Conservation (phyloP, 2,888 invertebrate species). For the Esperia sulphurella region DNA sequence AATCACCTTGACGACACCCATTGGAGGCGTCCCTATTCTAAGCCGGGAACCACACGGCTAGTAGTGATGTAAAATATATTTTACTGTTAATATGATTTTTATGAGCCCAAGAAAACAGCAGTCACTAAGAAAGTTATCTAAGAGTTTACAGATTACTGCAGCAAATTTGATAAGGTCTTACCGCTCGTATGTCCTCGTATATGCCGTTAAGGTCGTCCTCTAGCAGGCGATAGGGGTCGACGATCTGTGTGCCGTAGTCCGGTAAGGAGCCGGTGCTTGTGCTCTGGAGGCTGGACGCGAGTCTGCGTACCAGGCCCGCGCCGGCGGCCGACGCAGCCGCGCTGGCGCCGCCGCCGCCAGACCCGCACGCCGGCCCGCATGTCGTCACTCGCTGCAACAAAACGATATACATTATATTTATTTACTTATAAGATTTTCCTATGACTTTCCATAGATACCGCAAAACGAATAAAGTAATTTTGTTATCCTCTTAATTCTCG, state of each 20-base stretch:
- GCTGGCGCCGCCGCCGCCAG: constrained; percentile 37
- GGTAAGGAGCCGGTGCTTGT: constrained; percentile 90
- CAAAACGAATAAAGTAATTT: too few species aligned
- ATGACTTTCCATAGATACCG: too few species aligned
- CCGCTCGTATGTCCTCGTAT: constrained; percentile 91
- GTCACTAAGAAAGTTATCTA: too few species aligned
- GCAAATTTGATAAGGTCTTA: constrained; percentile 48
- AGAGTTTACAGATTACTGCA: too few species aligned
- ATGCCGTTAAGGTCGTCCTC: constrained; percentile 93
- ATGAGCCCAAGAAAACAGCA: too few species aligned
- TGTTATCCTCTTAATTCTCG: too few species aligned
- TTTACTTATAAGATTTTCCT: too few species aligned
- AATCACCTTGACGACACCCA: too few species aligned
- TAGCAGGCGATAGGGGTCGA: constrained; percentile 92
- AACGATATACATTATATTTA: background rate
- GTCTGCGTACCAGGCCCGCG: constrained; percentile 56
- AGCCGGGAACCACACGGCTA: too few species aligned
- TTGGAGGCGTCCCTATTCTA: too few species aligned
- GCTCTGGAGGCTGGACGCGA: constrained; percentile 85
- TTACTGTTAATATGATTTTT: too few species aligned
- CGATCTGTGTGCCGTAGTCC: constrained; percentile 83
- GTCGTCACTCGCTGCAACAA: constrained; percentile 58
- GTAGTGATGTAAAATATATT: too few species aligned
- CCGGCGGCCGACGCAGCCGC: constrained; percentile 33
- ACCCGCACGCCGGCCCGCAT: constrained; percentile 61